These are phyloP conservation scores for Microplitis deprimator DNA, from an alignment of 2,888 invertebrate genomes.

Conservation along the genomic window DNA sequence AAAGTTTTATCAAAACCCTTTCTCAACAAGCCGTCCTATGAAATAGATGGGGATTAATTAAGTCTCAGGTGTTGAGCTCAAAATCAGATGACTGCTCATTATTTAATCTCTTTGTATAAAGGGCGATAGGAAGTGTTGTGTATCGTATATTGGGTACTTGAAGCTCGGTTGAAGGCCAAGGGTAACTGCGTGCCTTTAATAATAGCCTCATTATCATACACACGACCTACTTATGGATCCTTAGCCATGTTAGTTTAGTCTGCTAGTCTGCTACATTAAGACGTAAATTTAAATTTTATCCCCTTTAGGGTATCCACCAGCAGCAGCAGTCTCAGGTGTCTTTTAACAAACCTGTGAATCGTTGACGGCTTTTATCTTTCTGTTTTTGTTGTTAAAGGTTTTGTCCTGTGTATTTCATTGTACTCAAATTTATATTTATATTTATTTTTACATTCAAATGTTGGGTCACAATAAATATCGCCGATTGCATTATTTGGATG, in stretches of 20 bases:
- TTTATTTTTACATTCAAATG: not conserved
- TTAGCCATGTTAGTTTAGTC: slow-evolving; percentile 11
- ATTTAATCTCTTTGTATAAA: not conserved
- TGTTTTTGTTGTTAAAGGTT: not conserved
- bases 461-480: too few species aligned
- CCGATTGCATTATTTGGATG: too few species aligned
- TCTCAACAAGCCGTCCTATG: not conserved
- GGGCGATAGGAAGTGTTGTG: not conserved
- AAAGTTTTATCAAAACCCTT: not conserved
- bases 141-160: not conserved
- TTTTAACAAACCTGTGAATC: not conserved
- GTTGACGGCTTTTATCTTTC: not conserved
- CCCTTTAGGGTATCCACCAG: not conserved
- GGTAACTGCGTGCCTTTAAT: slow-evolving; percentile 58
- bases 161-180: slow-evolving; percentile 29
- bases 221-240: slow-evolving; percentile 68
- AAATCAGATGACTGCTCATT: not conserved
- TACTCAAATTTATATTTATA: not conserved
- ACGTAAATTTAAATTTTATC: not conserved
- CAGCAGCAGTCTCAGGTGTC: not conserved
- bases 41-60: not conserved
- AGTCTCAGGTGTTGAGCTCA: not conserved
- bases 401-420: not conserved
- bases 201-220: slow-evolving; percentile 70
- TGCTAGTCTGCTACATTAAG: not conserved